phyloP scores from a whole-genome alignment of 2,797 vertebrate genomes.

The Austrolebias charrua region DNA sequence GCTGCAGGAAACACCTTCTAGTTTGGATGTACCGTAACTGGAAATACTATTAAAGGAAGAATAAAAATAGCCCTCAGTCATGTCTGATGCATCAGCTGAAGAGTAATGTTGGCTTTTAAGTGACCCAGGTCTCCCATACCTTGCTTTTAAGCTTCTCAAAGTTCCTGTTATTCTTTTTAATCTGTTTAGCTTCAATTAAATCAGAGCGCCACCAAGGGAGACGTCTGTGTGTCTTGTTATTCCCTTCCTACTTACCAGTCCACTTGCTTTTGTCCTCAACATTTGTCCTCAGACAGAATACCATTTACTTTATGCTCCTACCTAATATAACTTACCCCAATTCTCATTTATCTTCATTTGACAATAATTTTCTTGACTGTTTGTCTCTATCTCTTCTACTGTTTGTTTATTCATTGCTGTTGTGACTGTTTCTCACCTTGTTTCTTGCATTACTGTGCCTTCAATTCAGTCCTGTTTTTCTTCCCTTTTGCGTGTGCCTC shows the following conservation, averaged over 20 bases:
- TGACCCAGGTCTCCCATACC: slow-evolving; percentile 9
- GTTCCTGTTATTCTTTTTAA: slow-evolving; percentile 28
- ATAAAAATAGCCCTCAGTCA: not conserved
- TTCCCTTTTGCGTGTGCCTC: slow-evolving; percentile 20
- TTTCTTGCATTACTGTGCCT: slow-evolving; percentile 26
- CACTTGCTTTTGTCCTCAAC: slow-evolving; percentile 41
- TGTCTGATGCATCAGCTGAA: not conserved
- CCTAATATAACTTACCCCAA: slow-evolving; percentile 23
- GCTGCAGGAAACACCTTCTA: slow-evolving; percentile 1
- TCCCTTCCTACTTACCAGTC: slow-evolving; percentile 19
- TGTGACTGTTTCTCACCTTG: slow-evolving; percentile 34
- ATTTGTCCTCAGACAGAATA: slow-evolving; percentile 25
- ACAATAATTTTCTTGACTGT: slow-evolving; percentile 28
- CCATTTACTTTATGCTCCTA: slow-evolving; percentile 36
- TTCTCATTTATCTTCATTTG: slow-evolving; percentile 32
- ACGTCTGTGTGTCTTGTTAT: slow-evolving; percentile 6
- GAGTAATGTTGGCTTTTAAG: slow-evolving; percentile 16
- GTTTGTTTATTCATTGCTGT: slow-evolving; percentile 19
- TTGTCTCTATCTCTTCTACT: slow-evolving; percentile 22
- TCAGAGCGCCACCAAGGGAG: slow-evolving; percentile 18
- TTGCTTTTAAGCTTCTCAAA: slow-evolving; percentile 26
- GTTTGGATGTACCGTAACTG: not conserved
- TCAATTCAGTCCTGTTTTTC: slow-evolving; percentile 29
- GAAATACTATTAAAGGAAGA: not conserved
- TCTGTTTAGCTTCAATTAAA: slow-evolving; percentile 40